phyloP scores from a whole-genome alignment of 2,113 vertebrate species.

The Eptesicus fuscus region DNA sequence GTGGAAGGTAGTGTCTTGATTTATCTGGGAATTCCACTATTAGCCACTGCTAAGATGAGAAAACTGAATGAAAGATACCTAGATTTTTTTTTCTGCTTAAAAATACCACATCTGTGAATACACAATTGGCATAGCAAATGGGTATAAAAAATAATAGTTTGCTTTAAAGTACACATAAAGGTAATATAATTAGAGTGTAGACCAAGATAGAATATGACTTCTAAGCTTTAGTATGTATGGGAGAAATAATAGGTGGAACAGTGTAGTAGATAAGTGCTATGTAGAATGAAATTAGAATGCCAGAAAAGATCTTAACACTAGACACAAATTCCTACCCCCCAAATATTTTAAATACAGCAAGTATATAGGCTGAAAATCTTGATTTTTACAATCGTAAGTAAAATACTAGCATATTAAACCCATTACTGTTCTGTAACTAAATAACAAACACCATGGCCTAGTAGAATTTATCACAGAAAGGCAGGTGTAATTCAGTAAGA shows the following conservation, averaged over 20 bases:
- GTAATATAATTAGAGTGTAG: neutral
- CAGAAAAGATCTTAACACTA: neutral
- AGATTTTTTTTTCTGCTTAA: neutral
- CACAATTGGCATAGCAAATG: neutral
- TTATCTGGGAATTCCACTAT: neutral
- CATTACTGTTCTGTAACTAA: neutral
- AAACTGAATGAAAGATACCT: neutral
- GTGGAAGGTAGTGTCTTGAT: neutral
- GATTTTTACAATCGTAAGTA: neutral
- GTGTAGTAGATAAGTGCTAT: neutral
- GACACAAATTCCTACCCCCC: neutral
- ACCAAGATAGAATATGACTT: neutral
- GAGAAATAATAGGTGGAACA: neutral
- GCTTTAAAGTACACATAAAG: neutral
- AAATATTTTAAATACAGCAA: neutral
- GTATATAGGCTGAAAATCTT: neutral
- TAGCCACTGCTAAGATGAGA: neutral
- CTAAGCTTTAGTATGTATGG: neutral
- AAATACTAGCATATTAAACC: neutral
- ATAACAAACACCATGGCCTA: neutral
- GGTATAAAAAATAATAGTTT: neutral
- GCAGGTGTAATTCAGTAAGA: neutral
- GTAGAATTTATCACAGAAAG: neutral
- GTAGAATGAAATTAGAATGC: neutral
- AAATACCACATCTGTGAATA: neutral